Conservation (phyloP, 2,113 vertebrate species). For the Aix galericulata region DNA sequence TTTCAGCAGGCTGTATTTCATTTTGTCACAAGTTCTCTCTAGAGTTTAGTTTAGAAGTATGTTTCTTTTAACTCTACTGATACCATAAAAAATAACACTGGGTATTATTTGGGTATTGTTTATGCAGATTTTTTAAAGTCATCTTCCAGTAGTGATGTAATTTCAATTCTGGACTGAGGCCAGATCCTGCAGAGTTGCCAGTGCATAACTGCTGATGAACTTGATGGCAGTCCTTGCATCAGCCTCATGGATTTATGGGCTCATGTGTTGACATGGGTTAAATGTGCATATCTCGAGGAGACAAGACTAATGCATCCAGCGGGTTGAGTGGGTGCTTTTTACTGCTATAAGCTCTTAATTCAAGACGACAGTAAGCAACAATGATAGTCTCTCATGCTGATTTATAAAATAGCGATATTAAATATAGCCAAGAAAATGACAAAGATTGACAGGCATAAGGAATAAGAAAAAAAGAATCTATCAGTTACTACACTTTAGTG, state of each 20-base stretch:
- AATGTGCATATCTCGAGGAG: neutral
- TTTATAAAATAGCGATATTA: neutral
- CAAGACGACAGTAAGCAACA: neutral
- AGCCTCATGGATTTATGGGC: neutral
- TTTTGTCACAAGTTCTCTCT: slow-evolving; percentile 44
- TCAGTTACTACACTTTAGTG: neutral
- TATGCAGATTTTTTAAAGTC: neutral
- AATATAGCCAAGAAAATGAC: neutral
- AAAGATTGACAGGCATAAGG: neutral
- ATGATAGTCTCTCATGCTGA: neutral
- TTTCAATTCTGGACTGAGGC: neutral
- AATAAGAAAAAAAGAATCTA: neutral
- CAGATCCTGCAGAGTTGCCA: neutral
- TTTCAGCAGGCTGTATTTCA: slow-evolving; percentile 60
- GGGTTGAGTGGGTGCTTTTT: neutral
- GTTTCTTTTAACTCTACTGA: slow-evolving; percentile 46
- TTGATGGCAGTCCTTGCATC: neutral
- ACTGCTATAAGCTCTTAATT: neutral
- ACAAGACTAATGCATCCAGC: neutral
- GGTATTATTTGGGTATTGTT: neutral
- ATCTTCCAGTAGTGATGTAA: neutral
- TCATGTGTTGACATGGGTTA: neutral
- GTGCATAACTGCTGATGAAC: neutral
- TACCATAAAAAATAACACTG: neutral
- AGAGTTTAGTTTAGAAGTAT: neutral